A percentile compares a stretch with the other conserved stretches of the same genome.
phyloP scores from a whole-genome alignment of 2,113 vertebrate genomes.

The Gulo gulo region DNA sequence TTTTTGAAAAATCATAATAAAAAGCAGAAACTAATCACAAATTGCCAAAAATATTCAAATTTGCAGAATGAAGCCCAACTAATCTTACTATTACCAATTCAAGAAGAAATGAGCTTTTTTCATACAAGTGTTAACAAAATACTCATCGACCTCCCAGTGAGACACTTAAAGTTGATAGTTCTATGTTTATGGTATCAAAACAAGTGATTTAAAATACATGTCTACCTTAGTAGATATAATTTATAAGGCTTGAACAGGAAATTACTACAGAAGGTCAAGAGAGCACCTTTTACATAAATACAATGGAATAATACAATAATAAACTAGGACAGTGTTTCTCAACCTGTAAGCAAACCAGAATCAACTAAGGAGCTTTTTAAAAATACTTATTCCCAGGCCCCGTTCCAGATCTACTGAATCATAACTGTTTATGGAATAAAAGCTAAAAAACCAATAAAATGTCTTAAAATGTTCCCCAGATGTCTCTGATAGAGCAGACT shows the following conservation, averaged over 20 bases:
- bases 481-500: background rate
- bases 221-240: background rate
- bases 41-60: constrained; percentile 37
- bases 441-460: background rate
- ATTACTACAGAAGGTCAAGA: background rate
- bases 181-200: background rate
- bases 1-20: constrained; percentile 30
- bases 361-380: constrained; percentile 6
- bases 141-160: background rate
- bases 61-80: background rate
- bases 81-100: constrained; percentile 21
- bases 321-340: constrained; percentile 18
- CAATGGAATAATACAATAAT: constrained; percentile 9
- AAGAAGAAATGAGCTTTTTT: constrained; percentile 30
- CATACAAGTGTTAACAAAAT: background rate
- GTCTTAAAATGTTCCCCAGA: background rate
- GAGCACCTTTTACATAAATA: constrained; percentile 1
- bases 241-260: constrained; percentile 30
- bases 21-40: constrained; percentile 39
- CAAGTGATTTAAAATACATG: background rate
- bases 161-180: background rate
- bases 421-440: background rate
- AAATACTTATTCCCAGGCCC: background rate
- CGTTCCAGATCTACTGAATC: background rate
- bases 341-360: constrained; percentile 1